Evolutionary conservation across 2,797 vertebrate species (phyloP).

Genomic region (Etheostoma perlongum): DNA sequence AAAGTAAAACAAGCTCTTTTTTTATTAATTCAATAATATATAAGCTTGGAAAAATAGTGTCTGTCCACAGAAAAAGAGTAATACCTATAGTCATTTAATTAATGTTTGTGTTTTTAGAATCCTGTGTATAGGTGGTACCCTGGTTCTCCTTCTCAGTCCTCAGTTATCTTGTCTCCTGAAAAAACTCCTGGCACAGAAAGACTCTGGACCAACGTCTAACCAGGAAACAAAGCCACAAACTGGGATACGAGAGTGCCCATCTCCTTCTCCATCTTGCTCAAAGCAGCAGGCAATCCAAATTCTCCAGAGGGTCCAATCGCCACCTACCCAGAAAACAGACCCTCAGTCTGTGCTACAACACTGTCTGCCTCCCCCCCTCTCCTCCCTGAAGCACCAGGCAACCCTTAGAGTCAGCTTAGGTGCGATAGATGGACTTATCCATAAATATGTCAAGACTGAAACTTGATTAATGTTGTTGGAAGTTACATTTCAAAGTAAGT

Average conservation of each 20-base stretch:
- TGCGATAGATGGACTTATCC: constrained; percentile 89
- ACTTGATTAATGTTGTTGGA: constrained; percentile 11
- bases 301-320: not conserved
- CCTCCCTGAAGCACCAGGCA: constrained; percentile 80
- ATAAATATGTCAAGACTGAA: constrained; percentile 88
- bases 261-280: constrained; percentile 58
- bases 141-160: constrained; percentile 90
- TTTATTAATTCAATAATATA: too few species aligned
- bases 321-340: constrained; percentile 20
- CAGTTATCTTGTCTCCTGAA: constrained; percentile 82
- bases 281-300: constrained; percentile 64
- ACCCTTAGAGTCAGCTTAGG: constrained; percentile 89
- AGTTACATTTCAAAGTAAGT: not conserved
- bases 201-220: constrained; percentile 19
- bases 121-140: constrained; percentile 85
- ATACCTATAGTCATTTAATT: not conserved
- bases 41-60: not conserved
- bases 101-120: constrained; percentile 82
- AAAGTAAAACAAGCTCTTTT: not conserved
- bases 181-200: constrained; percentile 52
- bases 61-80: not conserved
- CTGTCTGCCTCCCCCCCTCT: constrained; percentile 14
- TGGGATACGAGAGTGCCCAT: constrained; percentile 16
- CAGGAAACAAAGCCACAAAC: constrained; percentile 35
- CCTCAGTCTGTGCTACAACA: constrained; percentile 17